Evolutionary conservation across 2,113 vertebrate species (phyloP).

Genomic region (Ceuthmochares aereus): DNA sequence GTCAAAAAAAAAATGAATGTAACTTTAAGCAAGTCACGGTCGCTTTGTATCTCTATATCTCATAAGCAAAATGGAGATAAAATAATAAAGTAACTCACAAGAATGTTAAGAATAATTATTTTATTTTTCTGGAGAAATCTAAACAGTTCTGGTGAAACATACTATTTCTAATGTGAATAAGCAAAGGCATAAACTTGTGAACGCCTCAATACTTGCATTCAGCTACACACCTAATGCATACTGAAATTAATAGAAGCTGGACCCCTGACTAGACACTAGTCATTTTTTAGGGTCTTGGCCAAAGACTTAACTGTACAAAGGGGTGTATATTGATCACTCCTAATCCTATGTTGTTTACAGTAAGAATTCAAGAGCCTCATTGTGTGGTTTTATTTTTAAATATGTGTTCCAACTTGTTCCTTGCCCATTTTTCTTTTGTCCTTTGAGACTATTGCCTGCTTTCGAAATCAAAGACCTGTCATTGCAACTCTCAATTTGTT

Average conservation of each 20-base stretch:
- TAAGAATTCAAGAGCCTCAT: background rate
- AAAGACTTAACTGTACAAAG: background rate
- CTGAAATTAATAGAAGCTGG: background rate
- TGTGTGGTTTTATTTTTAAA: background rate
- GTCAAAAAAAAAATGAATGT: background rate
- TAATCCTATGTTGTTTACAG: rapidly evolving
- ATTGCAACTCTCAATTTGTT: background rate
- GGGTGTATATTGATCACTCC: background rate
- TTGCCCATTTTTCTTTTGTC: background rate
- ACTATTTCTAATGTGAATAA: background rate
- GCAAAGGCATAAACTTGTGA: background rate
- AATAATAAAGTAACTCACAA: background rate
- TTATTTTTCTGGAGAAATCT: background rate
- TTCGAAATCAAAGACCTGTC: background rate
- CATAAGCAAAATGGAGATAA: background rate
- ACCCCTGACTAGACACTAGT: background rate
- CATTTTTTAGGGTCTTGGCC: background rate
- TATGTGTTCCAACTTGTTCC: background rate
- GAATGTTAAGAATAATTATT: background rate
- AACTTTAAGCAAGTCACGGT: background rate
- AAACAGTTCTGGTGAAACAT: background rate
- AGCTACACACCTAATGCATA: background rate
- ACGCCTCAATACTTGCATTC: background rate
- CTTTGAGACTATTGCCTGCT: background rate
- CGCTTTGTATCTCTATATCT: background rate